phyloP scores from a whole-genome alignment of 1,140 invertebrate species.

The Microplitis demolitor region DNA sequence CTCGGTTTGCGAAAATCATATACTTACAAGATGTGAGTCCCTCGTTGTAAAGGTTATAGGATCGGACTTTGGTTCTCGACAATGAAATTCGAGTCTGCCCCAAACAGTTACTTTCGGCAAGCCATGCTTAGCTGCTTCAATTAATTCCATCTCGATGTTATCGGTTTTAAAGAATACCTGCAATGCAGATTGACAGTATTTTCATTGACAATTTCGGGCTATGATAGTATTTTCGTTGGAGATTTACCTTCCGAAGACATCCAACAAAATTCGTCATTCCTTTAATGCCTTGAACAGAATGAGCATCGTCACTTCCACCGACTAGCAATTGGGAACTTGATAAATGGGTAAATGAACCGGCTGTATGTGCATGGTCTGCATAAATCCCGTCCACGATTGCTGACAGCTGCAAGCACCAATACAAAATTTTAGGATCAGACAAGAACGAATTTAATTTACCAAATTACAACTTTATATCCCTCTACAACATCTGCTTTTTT shows the following conservation, averaged over 20 bases:
- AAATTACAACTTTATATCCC: no score
- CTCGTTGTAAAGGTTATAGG: conserved; percentile 90
- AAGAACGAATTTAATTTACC: no score
- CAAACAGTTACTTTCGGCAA: conserved; percentile 86
- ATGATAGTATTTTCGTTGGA: neutral
- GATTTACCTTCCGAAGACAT: conserved; percentile 88
- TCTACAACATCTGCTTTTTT: no score
- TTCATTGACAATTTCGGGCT: no score
- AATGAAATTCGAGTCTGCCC: conserved; percentile 88
- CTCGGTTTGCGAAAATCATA: neutral
- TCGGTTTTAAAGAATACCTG: conserved; percentile 93
- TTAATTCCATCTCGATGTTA: conserved; percentile 83
- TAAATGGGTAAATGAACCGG: conserved; percentile 88
- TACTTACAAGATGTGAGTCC: conserved; percentile 84
- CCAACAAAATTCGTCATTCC: conserved; percentile 92
- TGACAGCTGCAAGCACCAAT: conserved; percentile 72
- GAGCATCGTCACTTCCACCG: conserved; percentile 84
- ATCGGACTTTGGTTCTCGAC: conserved; percentile 84
- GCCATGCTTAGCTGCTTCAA: conserved; percentile 84
- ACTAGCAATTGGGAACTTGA: conserved; percentile 86
- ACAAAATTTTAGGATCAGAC: no score
- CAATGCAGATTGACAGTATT: neutral
- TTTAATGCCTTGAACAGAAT: conserved; percentile 78
- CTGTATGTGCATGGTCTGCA: conserved; percentile 87
- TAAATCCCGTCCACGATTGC: conserved; percentile 92